Conservation (phyloP, 2,113 vertebrate genomes). For the Enhydra lutris region DNA sequence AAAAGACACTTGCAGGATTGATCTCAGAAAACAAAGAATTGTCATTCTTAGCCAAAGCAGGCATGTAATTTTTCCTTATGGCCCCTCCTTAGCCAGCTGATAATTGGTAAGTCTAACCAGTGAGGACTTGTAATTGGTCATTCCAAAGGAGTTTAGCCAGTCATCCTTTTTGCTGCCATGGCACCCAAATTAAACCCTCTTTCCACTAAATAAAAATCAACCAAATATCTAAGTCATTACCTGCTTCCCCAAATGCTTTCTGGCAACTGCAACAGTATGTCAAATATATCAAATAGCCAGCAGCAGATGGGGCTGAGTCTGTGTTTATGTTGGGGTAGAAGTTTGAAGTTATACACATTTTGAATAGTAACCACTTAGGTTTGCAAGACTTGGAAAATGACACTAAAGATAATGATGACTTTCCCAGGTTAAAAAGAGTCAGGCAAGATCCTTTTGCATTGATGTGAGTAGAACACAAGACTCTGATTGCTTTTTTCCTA, state of each 20-base stretch:
- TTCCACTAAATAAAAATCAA: background rate
- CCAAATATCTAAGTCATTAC: background rate
- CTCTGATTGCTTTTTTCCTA: background rate
- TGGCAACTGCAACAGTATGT: background rate
- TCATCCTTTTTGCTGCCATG: background rate
- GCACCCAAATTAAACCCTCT: background rate
- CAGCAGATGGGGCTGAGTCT: background rate
- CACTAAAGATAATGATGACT: background rate
- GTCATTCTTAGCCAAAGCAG: background rate
- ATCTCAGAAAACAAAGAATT: background rate
- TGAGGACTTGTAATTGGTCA: background rate
- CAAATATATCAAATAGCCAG: background rate
- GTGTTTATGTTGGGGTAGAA: background rate
- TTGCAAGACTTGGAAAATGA: background rate
- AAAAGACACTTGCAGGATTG: background rate
- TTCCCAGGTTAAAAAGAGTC: background rate
- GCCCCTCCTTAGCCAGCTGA: background rate
- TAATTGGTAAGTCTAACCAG: background rate
- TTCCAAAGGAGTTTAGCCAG: background rate
- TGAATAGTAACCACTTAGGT: background rate
- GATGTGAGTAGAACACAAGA: background rate
- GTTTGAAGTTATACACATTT: background rate
- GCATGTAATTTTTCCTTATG: background rate
- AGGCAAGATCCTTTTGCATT: background rate
- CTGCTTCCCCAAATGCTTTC: background rate